A percentile compares a stretch with the other conserved stretches of the same genome.
These are phyloP conservation scores for Lasioglossum leucozonium DNA, from an alignment of 2,888 invertebrate species.

Conservation along the genomic window DNA sequence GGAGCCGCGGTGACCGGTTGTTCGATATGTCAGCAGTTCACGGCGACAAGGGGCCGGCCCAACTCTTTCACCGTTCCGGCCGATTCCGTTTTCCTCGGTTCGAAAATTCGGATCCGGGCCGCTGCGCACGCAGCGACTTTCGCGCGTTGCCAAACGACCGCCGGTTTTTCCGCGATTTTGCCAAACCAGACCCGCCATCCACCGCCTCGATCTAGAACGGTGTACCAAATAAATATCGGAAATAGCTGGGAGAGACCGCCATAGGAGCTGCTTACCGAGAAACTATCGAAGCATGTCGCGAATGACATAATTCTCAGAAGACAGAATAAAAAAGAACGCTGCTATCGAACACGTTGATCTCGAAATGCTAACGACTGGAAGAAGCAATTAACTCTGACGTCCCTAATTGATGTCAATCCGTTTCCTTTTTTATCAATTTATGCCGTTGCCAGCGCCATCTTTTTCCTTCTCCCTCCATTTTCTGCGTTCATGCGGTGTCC, in stretches of 20 bases:
- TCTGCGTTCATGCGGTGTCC: too few relatives aligned
- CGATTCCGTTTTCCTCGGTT: constrained; percentile 36
- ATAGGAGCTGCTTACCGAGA: background rate
- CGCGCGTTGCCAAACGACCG: constrained; percentile 55
- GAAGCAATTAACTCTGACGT: too few relatives aligned
- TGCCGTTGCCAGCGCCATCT: too few relatives aligned
- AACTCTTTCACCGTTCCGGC: background rate
- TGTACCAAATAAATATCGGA: constrained; percentile 67
- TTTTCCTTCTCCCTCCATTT: too few relatives aligned
- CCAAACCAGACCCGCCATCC: constrained; percentile 59
- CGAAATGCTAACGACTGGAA: background rate
- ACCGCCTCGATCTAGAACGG: constrained; percentile 60
- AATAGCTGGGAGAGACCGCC: constrained; percentile 40
- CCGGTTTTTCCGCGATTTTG: constrained; percentile 66
- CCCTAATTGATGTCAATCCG: too few relatives aligned
- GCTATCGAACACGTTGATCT: background rate
- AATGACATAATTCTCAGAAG: background rate
- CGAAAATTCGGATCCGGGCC: constrained; percentile 39
- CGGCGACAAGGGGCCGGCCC: background rate
- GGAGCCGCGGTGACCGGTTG: background rate
- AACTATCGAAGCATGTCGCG: background rate
- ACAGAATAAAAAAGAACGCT: too few relatives aligned
- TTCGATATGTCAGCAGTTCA: constrained; percentile 7
- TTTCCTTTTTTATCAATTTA: too few relatives aligned
- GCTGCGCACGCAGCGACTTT: constrained; percentile 39